Conservation (phyloP, 2,113 vertebrate species). For the Cranoglanis bouderius region DNA sequence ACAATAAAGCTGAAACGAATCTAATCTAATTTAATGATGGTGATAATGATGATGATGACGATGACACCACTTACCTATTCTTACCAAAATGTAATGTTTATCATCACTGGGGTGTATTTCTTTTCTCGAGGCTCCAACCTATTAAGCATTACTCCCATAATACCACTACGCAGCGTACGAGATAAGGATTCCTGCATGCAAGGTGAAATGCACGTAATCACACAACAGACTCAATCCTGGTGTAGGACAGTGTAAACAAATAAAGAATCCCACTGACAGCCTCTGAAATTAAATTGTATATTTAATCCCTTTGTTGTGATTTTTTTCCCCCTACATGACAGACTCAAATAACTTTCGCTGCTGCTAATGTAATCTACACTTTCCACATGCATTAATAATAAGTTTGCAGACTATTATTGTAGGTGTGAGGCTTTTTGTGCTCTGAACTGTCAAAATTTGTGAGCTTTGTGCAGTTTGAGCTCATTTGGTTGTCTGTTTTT, state of each 20-base stretch:
- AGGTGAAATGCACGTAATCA: slow-evolving; percentile 33
- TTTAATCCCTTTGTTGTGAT: slow-evolving; percentile 15
- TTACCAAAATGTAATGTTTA: background rate
- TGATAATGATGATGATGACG: background rate
- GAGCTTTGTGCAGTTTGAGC: background rate
- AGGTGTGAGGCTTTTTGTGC: background rate
- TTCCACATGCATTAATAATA: slow-evolving; percentile 31
- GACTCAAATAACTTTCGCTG: slow-evolving; percentile 32
- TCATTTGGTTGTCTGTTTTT: background rate
- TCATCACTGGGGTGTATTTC: background rate
- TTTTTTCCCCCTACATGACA: background rate
- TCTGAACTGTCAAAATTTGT: background rate
- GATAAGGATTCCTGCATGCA: slow-evolving; percentile 19
- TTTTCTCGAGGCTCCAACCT: slow-evolving; percentile 44
- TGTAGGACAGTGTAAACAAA: slow-evolving; percentile 32
- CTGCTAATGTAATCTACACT: slow-evolving; percentile 16
- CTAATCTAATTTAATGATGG: background rate
- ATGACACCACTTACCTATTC: background rate
- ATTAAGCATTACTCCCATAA: slow-evolving; percentile 53
- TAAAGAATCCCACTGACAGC: slow-evolving; percentile 32
- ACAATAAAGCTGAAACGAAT: background rate
- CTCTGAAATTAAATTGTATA: slow-evolving; percentile 17
- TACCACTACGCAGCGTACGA: slow-evolving; percentile 43
- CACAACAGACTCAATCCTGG: slow-evolving; percentile 1
- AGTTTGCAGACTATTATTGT: slow-evolving; percentile 23